Evolutionary conservation across 2,797 vertebrate species (phyloP).

Genomic region (Fistularia tabacaria): DNA sequence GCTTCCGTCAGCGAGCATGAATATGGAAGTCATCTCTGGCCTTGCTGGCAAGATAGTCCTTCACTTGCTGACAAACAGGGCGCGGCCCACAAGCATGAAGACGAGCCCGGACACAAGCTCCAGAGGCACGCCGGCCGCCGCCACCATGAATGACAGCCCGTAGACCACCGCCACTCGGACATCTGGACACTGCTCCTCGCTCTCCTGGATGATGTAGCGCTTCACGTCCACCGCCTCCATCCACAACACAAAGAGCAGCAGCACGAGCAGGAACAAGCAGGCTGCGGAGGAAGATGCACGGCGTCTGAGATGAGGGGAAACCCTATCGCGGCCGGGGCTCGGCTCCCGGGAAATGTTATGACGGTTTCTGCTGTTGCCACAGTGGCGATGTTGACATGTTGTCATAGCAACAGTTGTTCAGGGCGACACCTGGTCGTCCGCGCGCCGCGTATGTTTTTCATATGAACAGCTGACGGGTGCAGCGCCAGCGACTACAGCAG

Average conservation of each 20-base stretch:
- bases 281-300: conserved; percentile 59
- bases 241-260: conserved; percentile 85
- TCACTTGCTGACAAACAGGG: conserved; percentile 64
- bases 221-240: conserved; percentile 82
- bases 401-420: conserved; percentile 29
- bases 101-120: conserved; percentile 78
- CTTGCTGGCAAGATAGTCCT: neutral
- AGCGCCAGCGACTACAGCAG: conserved; percentile 20
- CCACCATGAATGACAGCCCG: conserved; percentile 85
- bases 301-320: neutral
- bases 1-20: conserved; percentile 21
- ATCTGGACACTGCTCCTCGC: conserved; percentile 62
- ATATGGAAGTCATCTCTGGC: conserved; percentile 25
- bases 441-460: conserved; percentile 21
- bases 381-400: conserved; percentile 47
- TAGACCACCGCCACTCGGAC: conserved; percentile 70
- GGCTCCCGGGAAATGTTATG: conserved; percentile 28
- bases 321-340: neutral
- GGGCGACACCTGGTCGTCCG: conserved; percentile 35
- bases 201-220: conserved; percentile 81
- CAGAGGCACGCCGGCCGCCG: conserved; percentile 77
- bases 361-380: conserved; percentile 33
- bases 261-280: conserved; percentile 72
- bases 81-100: conserved; percentile 78
- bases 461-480: conserved; percentile 54